Evolutionary conservation across 1,140 invertebrate genomes (phyloP).

Genomic region (Thereuonema tuberculata): DNA sequence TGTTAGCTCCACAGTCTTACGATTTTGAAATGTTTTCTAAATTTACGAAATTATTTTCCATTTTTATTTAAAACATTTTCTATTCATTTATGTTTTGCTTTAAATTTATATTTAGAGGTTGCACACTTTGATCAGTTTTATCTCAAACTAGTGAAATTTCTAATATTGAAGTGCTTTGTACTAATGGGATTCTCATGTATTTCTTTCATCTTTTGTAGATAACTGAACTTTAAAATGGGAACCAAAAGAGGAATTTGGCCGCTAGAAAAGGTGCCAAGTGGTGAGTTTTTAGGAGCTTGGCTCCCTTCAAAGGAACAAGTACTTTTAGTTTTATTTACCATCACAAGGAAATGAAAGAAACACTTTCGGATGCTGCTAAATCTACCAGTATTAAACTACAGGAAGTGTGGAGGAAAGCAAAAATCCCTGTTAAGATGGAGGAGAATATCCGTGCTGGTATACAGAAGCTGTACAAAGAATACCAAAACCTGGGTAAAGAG

Average conservation of each 20-base stretch:
- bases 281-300: slow-evolving; percentile 14
- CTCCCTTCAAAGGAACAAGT: slow-evolving; percentile 13
- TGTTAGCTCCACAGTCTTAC: too few species aligned
- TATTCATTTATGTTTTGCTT: too few species aligned
- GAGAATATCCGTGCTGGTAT: background rate
- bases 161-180: background rate
- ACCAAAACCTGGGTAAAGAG: slow-evolving; percentile 15
- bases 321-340: slow-evolving; percentile 1
- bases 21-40: too few species aligned
- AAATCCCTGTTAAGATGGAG: background rate
- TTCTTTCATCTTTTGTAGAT: background rate
- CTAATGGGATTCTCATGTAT: background rate
- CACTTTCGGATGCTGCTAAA: background rate
- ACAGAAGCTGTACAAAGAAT: background rate
- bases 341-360: background rate
- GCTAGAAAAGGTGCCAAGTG: slow-evolving; percentile 14
- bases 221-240: background rate
- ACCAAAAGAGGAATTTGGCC: background rate
- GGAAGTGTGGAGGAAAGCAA: slow-evolving; percentile 8
- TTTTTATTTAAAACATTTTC: too few species aligned
- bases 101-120: background rate
- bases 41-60: too few species aligned
- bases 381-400: slow-evolving; percentile 14
- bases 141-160: background rate
- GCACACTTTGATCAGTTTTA: background rate